Percentiles rank a stretch among this genome's conserved stretches.
phyloP scores from a whole-genome alignment of 2,113 vertebrate genomes.

The Blennius ocellaris region DNA sequence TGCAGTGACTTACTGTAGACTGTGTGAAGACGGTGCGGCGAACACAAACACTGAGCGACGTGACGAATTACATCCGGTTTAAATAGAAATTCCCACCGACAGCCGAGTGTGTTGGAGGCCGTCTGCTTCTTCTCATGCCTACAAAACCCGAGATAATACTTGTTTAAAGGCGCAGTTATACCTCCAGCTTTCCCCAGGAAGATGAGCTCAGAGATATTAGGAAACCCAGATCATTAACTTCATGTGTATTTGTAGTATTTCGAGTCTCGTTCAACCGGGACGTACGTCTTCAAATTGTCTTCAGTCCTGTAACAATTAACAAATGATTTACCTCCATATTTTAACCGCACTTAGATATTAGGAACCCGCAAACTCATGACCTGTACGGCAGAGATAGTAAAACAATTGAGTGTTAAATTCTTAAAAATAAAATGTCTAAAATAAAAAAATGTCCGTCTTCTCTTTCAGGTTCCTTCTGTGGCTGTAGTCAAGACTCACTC shows the following conservation, averaged over 20 bases:
- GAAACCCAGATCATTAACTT: slow-evolving; percentile 6
- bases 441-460: too few species aligned
- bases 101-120: too few species aligned
- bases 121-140: too few species aligned
- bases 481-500: not conserved
- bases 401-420: not conserved
- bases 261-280: slow-evolving; percentile 1
- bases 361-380: not conserved
- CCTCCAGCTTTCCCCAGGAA: too few species aligned
- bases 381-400: not conserved
- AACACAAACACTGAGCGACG: too few species aligned
- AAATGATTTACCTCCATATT: not conserved
- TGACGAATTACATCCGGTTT: too few species aligned
- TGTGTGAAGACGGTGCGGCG: too few species aligned
- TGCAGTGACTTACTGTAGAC: not conserved
- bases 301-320: not conserved
- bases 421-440: not conserved
- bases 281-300: not conserved
- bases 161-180: too few species aligned
- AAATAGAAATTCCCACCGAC: too few species aligned
- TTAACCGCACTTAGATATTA: not conserved
- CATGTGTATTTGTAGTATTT: not conserved
- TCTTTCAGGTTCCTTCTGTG: slow-evolving; percentile 42
- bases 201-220: too few species aligned
- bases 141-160: too few species aligned